Base-by-base conservation (phyloP, 2,797 vertebrate species). In the Artibeus jamaicensis region DNA sequence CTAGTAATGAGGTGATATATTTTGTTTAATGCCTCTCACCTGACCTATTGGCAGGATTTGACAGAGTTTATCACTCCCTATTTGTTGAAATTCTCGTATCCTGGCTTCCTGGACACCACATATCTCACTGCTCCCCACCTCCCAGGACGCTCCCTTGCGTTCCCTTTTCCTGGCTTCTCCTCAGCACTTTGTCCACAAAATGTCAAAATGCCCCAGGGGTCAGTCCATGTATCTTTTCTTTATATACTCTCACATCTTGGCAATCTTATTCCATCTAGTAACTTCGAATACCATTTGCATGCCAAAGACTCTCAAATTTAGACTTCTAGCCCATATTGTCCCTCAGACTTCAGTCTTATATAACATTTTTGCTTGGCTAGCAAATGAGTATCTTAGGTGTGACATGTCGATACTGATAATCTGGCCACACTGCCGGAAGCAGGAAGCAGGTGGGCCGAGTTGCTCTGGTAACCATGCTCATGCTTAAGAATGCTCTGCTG, bases 31-130 rank as follows among this genome's bases (percentile, higher is more conserved):
- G 46, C 32, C 89, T 97, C 86, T 93, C 95, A 91, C 89, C 79
- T 94, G 83, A 95, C 70, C 74, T 94, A 88, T 76, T 53, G 93
- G 90, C 55, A 84, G n/a, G 46, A 94, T 95, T 65, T 94, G 70
- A 92, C 44, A 77, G 34, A 39, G 26, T 89, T 86, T 94, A 92
- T 93, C 7, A 14, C 26, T 84, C 9, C 12, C 22, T 55, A 71
- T 48, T 86, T 89, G 67, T 6, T 59, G 29, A 84, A 82, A 89
- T 11, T 53, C n/a, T 87, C 81, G 26, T 65, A 2, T 84, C 78
- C 32, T 91, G 37, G 53, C 55, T 89, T 94, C 7, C 10, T 65
- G 65, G 39, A 84, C 65, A 42, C 44, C 14, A 50, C 29, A 42
- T 16, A 83, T 73, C 39, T 34, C 48, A 85, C 34, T 46, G 74